Evolutionary conservation across 2,113 vertebrate genomes (phyloP).

Genomic region (Empidonax alnorum): DNA sequence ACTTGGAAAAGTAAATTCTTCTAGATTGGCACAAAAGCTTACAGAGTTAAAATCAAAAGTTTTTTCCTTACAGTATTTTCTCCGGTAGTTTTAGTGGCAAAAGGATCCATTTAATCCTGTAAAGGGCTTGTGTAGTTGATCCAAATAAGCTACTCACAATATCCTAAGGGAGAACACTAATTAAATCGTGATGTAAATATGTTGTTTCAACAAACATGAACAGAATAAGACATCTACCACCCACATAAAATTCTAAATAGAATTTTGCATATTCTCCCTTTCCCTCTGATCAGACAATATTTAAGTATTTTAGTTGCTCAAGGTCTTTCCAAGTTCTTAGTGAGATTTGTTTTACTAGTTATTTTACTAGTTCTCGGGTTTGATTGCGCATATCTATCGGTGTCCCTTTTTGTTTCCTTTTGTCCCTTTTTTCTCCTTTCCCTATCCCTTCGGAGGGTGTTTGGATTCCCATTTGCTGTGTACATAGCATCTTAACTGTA

Average conservation of each 20-base stretch:
- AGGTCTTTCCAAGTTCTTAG: slow-evolving; percentile 27
- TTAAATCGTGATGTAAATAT: not conserved
- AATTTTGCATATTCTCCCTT: not conserved
- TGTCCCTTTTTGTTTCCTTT: no score
- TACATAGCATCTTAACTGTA: no score
- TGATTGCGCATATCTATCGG: no score
- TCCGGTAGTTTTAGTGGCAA: not conserved
- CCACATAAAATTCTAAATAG: not conserved
- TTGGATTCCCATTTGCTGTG: no score
- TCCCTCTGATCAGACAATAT: not conserved
- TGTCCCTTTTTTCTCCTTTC: no score
- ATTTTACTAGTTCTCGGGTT: no score
- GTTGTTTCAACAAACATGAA: slow-evolving; percentile 28
- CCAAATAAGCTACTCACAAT: not conserved
- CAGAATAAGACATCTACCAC: not conserved
- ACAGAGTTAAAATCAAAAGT: not conserved
- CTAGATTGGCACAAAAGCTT: not conserved
- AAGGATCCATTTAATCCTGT: not conserved
- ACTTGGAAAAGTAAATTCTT: not conserved
- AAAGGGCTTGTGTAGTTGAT: not conserved
- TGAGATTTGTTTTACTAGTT: no score
- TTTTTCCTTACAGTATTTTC: not conserved
- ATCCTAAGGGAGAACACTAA: not conserved
- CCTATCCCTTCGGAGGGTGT: no score
- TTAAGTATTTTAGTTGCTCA: slow-evolving; percentile 16